Evolutionary conservation across 2,113 vertebrate genomes (phyloP), one percentile per base, ranked within the genome.

Genomic region (Bufo bufo): DNA sequence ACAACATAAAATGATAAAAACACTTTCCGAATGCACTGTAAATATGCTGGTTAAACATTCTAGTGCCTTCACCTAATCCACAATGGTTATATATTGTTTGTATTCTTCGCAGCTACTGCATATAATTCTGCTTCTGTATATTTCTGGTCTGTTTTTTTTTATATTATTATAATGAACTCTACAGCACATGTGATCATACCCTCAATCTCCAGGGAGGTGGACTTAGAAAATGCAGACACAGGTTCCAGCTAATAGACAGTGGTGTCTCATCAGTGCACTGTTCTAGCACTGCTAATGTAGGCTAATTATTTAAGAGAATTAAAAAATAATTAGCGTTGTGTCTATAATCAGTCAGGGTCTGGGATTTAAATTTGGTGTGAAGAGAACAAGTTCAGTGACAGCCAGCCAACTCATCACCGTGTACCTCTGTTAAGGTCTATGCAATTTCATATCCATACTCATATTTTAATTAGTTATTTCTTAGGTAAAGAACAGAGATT

Each of bases 261-360:
- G 9, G 14, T 3, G 79, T 59, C 54, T 59, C 56, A 16, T 81
- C 56, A 17, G 54, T 81, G 23, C 79, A 81, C 56, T 19, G 12
- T 61, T 61, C 54, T 45, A 61, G 43, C 56, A 20, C 33, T 4
- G 14, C 54, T 81, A 81, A 81, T 81, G 16, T 59, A 61, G 56
- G 77, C 77, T 78, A 78, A 78, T 78, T 78, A 78, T 78, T 78
- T 78, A 56, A 78, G 50, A 56, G 79, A 81, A 81, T 81, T 81
- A 81, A 61, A 47, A 81, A 81, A 81, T 81, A 61, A 81, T 61
- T 81, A 81, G 79, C 11, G 79, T 81, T 81, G 79, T 81, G 79
- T 81, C 79, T 81, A 81, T 81, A 61, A 81, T 81, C 79, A 17
- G 56, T 81, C 23, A 63, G 14, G 79, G 79, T 61, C 79, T 81